phyloP scores from a whole-genome alignment of 2,113 vertebrate genomes.

The Falcunculus frontatus region DNA sequence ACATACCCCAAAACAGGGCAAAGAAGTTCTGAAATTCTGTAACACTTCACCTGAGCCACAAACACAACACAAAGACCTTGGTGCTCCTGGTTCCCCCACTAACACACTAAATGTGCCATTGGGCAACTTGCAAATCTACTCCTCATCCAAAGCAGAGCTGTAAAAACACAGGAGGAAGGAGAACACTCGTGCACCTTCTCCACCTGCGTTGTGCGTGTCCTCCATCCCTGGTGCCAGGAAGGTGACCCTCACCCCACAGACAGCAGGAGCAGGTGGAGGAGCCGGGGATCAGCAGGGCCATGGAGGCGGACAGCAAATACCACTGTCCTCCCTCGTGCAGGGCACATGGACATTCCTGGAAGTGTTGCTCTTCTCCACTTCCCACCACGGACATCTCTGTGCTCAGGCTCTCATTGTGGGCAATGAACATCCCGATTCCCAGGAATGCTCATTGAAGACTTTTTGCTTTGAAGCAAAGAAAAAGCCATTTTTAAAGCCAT shows the following conservation, averaged over 20 bases:
- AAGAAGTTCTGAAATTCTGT: background rate
- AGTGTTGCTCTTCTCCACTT: background rate
- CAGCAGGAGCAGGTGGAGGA: background rate
- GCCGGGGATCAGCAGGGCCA: background rate
- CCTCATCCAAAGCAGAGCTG: background rate
- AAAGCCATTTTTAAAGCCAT: background rate
- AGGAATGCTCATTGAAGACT: background rate
- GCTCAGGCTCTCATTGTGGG: background rate
- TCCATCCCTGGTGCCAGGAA: background rate
- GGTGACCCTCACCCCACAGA: background rate
- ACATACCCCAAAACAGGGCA: background rate
- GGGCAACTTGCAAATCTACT: background rate
- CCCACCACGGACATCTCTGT: background rate
- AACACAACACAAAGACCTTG: background rate
- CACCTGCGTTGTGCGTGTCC: rapidly evolving
- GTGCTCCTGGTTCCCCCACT: background rate
- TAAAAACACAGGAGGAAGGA: background rate
- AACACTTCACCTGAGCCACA: background rate
- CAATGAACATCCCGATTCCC: background rate
- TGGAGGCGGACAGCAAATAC: background rate
- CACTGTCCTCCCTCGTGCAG: background rate
- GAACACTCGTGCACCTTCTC: background rate
- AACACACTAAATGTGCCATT: too few relatives aligned
- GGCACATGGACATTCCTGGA: background rate
- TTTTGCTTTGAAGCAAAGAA: background rate